Conservation (phyloP, 1,140 invertebrate genomes). For the Arctopsyche grandis region DNA sequence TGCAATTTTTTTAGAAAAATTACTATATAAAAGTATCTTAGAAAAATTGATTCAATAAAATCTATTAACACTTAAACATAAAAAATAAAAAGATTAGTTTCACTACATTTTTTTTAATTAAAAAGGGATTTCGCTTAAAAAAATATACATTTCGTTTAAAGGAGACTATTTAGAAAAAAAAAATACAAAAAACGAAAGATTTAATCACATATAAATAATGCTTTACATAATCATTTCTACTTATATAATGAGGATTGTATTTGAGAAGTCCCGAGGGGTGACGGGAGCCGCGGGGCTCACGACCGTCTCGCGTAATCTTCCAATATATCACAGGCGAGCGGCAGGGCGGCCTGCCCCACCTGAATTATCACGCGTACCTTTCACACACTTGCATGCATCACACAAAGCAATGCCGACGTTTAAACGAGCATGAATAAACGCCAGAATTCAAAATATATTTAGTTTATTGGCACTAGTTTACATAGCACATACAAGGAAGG, state of each 20-base stretch:
- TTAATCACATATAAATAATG: slow-evolving; percentile 52
- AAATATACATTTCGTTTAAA: slow-evolving; percentile 53
- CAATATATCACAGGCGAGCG: slow-evolving; percentile 45
- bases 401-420: slow-evolving; percentile 14
- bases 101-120: slow-evolving; percentile 48
- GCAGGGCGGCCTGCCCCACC: slow-evolving; percentile 45
- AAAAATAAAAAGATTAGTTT: slow-evolving; percentile 53
- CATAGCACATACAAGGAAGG: slow-evolving; percentile 40
- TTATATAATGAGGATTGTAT: slow-evolving; percentile 54
- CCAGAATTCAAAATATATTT: slow-evolving; percentile 14
- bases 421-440: background rate
- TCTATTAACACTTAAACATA: slow-evolving; percentile 55
- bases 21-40: slow-evolving; percentile 55
- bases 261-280: slow-evolving; percentile 47
- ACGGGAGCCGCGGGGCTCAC: slow-evolving; percentile 55
- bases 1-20: slow-evolving; percentile 55
- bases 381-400: slow-evolving; percentile 34
- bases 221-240: slow-evolving; percentile 52
- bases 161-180: slow-evolving; percentile 40
- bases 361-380: slow-evolving; percentile 30
- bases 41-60: slow-evolving; percentile 55
- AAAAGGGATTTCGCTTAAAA: slow-evolving; percentile 52
- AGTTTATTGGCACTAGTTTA: slow-evolving; percentile 49
- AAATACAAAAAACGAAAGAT: slow-evolving; percentile 41
- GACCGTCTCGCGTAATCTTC: slow-evolving; percentile 50